phyloP scores from a whole-genome alignment of 2,113 vertebrate species.

The Corydoras maculifer region DNA sequence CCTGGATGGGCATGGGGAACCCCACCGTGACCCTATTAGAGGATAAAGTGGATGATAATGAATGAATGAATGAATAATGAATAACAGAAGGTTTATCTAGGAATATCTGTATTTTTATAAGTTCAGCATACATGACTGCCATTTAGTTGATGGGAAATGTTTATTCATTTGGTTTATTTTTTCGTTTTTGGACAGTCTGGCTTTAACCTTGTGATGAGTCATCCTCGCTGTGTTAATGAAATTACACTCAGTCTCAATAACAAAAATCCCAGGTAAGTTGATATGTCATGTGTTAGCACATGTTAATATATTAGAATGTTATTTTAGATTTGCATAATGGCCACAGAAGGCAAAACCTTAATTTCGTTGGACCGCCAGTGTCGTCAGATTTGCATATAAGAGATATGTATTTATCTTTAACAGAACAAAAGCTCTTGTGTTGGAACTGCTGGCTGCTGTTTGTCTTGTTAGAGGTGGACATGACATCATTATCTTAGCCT shows the following conservation, averaged over 20 bases:
- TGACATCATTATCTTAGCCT: constrained; percentile 87
- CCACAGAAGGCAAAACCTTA: too few relatives aligned
- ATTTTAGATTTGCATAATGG: background rate
- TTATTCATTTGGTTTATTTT: background rate
- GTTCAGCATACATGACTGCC: too few relatives aligned
- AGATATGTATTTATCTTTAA: background rate
- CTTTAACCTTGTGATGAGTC: constrained; percentile 92
- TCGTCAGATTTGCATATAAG: too few relatives aligned
- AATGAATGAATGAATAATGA: too few relatives aligned
- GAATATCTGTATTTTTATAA: too few relatives aligned
- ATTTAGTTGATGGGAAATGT: too few relatives aligned
- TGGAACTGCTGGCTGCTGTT: constrained; percentile 88
- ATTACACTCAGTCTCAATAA: constrained; percentile 94
- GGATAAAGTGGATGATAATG: too few relatives aligned
- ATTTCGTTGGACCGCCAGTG: too few relatives aligned
- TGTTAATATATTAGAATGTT: background rate
- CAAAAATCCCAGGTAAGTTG: constrained; percentile 82
- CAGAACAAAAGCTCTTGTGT: constrained; percentile 90
- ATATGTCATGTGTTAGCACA: background rate
- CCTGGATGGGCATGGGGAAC: too few relatives aligned
- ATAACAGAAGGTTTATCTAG: too few relatives aligned
- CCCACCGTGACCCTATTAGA: too few relatives aligned
- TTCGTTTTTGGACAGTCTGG: constrained; percentile 71
- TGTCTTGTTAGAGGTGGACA: constrained; percentile 92
- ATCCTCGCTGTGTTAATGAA: constrained; percentile 90